Evolutionary conservation across 2,888 invertebrate genomes (phyloP).

Genomic region (Cecidostiba fungosa): DNA sequence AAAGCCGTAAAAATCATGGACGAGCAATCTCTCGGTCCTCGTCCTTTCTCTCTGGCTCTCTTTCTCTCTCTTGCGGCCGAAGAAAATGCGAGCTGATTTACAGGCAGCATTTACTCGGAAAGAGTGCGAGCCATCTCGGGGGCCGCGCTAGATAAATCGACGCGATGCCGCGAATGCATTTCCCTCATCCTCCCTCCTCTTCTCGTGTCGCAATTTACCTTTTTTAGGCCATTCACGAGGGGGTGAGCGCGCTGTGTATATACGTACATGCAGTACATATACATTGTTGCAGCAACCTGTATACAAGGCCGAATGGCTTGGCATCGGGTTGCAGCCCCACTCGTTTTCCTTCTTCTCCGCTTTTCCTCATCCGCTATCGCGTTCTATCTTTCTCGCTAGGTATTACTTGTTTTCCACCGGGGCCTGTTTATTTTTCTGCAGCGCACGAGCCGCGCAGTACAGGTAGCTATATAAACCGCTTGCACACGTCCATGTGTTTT

Average conservation of each 20-base stretch:
- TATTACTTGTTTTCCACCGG: conserved; percentile 14
- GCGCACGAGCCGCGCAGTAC: neutral
- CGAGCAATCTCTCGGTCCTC: conserved; percentile 22
- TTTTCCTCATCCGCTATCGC: conserved; percentile 17
- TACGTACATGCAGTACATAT: neutral
- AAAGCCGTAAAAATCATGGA: conserved; percentile 53
- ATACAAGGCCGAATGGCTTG: neutral
- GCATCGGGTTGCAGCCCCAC: conserved; percentile 2
- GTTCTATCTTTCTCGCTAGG: conserved; percentile 11
- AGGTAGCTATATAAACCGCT: neutral
- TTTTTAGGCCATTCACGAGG: conserved; percentile 19
- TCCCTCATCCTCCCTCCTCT: neutral
- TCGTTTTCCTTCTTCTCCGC: neutral
- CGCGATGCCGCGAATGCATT: conserved; percentile 56
- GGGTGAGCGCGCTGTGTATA: neutral
- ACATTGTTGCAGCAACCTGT: neutral
- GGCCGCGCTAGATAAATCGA: conserved; percentile 59
- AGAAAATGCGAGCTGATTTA: conserved; percentile 71
- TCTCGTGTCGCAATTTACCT: conserved; percentile 1
- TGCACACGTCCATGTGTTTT: neutral
- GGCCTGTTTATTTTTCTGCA: conserved; percentile 31
- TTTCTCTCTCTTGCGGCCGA: conserved; percentile 65
- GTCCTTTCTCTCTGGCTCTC: conserved; percentile 46
- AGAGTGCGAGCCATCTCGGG: conserved; percentile 32
- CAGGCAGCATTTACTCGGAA: conserved; percentile 68